Evolutionary conservation across 2,888 invertebrate genomes (phyloP).

Genomic region (Siphonodentalium dalli): DNA sequence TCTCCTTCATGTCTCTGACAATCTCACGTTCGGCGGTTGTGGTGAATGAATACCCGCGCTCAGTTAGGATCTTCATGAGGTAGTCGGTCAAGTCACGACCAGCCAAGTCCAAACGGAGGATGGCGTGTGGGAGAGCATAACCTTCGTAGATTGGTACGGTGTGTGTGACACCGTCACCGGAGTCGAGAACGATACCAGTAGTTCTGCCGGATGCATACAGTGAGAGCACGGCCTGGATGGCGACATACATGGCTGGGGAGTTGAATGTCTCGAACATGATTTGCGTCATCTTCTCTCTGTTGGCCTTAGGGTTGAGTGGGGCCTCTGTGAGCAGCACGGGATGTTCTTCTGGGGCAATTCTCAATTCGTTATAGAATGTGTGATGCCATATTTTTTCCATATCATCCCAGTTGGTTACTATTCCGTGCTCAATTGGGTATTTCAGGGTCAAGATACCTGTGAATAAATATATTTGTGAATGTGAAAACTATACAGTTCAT

Average conservation of each 20-base stretch:
- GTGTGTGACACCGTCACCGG: constrained; percentile 91
- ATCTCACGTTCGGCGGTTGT: constrained; percentile 76
- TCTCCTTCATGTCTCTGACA: constrained; percentile 93
- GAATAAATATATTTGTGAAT: no score
- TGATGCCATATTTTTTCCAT: constrained; percentile 65
- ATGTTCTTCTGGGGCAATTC: constrained; percentile 94
- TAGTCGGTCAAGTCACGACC: constrained; percentile 57
- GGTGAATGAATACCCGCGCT: constrained; percentile 65
- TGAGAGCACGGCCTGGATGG: constrained; percentile 91
- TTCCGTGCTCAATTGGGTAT: constrained; percentile 58
- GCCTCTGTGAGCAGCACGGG: constrained; percentile 87
- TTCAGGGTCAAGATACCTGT: constrained; percentile 57
- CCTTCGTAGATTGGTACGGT: constrained; percentile 79
- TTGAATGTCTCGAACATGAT: constrained; percentile 69
- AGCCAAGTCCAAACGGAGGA: constrained; percentile 38
- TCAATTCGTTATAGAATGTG: constrained; percentile 70
- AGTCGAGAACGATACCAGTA: constrained; percentile 91
- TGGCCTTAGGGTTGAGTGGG: constrained; percentile 86
- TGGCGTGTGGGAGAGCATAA: constrained; percentile 66
- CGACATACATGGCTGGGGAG: constrained; percentile 89
- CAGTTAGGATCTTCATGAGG: constrained; percentile 68
- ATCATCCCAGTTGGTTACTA: constrained; percentile 60
- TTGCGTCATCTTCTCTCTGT: constrained; percentile 91
- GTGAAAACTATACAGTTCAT: no score
- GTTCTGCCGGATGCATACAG: constrained; percentile 93